A percentile compares a stretch with the other conserved stretches of the same genome.
phyloP scores from a whole-genome alignment of 2,888 invertebrate species.

The Ectobius pallidus region DNA sequence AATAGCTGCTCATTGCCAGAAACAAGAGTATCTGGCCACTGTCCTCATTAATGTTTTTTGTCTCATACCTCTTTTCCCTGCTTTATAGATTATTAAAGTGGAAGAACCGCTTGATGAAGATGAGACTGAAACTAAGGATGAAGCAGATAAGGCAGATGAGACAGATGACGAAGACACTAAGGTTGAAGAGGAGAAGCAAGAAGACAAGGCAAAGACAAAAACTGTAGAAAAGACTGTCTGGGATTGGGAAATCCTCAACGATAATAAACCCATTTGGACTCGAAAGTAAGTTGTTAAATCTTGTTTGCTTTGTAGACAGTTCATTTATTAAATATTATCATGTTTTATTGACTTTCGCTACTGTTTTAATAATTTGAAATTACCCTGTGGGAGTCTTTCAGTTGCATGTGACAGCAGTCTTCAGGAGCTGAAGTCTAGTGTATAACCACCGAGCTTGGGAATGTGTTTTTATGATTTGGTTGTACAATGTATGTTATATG shows the following conservation, averaged over 20 bases:
- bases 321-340: too few relatives aligned
- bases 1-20: too few relatives aligned
- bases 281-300: constrained; percentile 63
- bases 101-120: constrained; percentile 66
- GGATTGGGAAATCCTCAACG: constrained; percentile 98
- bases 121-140: constrained; percentile 31
- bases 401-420: too few relatives aligned
- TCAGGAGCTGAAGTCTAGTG: too few relatives aligned
- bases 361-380: too few relatives aligned
- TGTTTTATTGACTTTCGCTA: too few relatives aligned
- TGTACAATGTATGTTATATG: too few relatives aligned
- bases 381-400: too few relatives aligned
- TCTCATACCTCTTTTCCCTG: neutral
- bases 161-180: constrained; percentile 64
- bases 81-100: constrained; percentile 69
- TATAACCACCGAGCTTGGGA: too few relatives aligned
- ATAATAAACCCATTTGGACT: constrained; percentile 99
- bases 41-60: neutral
- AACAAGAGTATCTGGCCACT: too few relatives aligned
- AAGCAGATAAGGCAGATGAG: constrained; percentile 39
- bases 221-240: constrained; percentile 93
- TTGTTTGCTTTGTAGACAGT: too few relatives aligned
- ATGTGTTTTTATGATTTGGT: too few relatives aligned
- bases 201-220: constrained; percentile 79
- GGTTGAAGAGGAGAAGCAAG: constrained; percentile 73